phyloP scores from a whole-genome alignment of 2,113 vertebrate genomes.

The Macroglossus sobrinus region DNA sequence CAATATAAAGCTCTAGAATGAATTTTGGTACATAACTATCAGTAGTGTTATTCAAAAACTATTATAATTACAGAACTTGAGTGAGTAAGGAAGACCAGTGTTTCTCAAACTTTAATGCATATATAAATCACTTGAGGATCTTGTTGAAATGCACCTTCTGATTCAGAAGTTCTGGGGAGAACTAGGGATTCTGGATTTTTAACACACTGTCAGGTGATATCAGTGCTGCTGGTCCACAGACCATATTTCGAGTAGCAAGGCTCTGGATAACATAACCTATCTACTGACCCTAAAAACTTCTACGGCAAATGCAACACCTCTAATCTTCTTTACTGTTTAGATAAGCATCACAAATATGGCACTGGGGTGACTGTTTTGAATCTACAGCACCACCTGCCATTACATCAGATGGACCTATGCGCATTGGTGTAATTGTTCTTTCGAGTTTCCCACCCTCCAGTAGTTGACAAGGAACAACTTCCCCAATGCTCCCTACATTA shows the following conservation, averaged over 20 bases:
- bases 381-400: neutral
- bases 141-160: neutral
- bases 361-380: neutral
- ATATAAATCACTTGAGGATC: neutral
- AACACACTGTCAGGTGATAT: neutral
- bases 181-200: neutral
- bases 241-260: neutral
- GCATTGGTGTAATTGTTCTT: neutral
- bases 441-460: neutral
- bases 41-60: neutral
- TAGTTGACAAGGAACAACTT: neutral
- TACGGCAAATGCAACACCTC: neutral
- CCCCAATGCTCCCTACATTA: accelerated
- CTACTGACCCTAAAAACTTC: neutral
- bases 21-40: neutral
- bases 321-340: neutral
- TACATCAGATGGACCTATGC: neutral
- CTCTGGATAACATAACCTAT: neutral
- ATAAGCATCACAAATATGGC: neutral
- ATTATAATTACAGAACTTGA: neutral
- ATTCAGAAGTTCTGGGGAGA: neutral
- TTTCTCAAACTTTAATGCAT: neutral
- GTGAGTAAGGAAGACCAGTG: neutral
- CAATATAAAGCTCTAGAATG: neutral
- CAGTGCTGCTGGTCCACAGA: neutral